Evolutionary conservation across 1,140 invertebrate genomes (phyloP).

Genomic region (Megathymus violae): DNA sequence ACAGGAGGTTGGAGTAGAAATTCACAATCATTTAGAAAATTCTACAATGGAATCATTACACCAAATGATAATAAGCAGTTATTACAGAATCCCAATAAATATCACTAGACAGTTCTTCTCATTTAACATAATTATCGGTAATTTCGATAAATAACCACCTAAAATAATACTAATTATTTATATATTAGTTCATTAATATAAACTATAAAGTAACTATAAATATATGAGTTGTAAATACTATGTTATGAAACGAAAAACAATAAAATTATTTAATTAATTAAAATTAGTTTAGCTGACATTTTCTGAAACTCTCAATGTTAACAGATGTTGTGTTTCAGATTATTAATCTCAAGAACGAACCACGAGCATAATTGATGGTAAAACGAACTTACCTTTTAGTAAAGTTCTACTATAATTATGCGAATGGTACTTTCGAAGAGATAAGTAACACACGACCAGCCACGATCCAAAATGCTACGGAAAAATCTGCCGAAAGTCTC

Average conservation of each 20-base stretch:
- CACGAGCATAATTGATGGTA: no score
- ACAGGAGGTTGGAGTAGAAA: slow-evolving; percentile 27
- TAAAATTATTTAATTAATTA: neutral
- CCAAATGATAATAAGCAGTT: neutral
- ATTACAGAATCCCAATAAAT: neutral
- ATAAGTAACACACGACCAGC: no score
- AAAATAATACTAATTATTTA: neutral
- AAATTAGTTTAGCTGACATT: neutral
- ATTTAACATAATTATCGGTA: no score
- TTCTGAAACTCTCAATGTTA: neutral
- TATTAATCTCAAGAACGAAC: neutral
- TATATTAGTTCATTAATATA: neutral
- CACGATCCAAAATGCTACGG: no score
- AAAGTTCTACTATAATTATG: no score
- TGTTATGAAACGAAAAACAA: neutral
- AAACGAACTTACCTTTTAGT: no score
- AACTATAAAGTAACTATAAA: neutral
- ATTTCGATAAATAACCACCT: neutral
- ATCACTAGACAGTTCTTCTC: neutral
- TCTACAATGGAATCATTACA: no score
- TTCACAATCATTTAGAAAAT: slow-evolving; percentile 19
- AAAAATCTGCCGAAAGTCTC: no score
- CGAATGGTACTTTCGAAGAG: no score
- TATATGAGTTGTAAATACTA: no score
- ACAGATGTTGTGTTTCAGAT: neutral